Conservation (phyloP, 1,140 invertebrate species). For the Calycopis cecrops region DNA sequence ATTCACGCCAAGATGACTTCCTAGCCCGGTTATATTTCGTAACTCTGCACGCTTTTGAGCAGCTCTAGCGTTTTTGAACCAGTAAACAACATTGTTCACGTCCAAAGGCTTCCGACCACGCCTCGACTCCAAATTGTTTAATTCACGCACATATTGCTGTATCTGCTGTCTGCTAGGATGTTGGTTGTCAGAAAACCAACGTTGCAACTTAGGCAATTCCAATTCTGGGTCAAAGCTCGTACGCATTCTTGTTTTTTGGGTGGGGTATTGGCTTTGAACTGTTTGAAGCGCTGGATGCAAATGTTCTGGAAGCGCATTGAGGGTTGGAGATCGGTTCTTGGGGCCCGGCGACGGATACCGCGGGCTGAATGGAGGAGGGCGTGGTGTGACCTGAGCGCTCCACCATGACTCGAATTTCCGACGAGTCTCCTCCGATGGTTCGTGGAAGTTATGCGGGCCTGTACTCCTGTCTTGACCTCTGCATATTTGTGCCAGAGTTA, state of each 20-base stretch:
- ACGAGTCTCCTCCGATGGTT: constrained; percentile 84
- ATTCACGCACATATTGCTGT: constrained; percentile 94
- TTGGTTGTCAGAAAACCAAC: constrained; percentile 97
- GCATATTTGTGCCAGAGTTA: constrained; percentile 85
- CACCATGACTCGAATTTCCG: constrained; percentile 88
- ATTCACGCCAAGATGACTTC: constrained; percentile 76
- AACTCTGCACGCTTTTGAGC: constrained; percentile 93
- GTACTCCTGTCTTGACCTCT: constrained; percentile 77
- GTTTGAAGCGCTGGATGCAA: constrained; percentile 83
- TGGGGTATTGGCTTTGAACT: constrained; percentile 83
- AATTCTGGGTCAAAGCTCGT: constrained; percentile 96
- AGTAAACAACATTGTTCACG: constrained; percentile 98
- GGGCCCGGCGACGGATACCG: constrained; percentile 74
- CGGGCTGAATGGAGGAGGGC: constrained; percentile 76
- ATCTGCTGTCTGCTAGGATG: constrained; percentile 96
- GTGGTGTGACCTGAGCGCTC: constrained; percentile 78
- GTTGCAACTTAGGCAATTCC: constrained; percentile 94
- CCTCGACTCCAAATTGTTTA: constrained; percentile 94
- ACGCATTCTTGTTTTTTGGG: constrained; percentile 92
- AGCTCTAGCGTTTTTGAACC: constrained; percentile 98
- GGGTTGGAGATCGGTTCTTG: constrained; percentile 66
- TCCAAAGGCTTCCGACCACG: constrained; percentile 94
- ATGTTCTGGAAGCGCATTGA: constrained; percentile 65
- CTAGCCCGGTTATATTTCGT: constrained; percentile 75
- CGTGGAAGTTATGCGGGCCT: constrained; percentile 75